phyloP scores from a whole-genome alignment of 2,888 invertebrate species.

The Operophtera brumata region DNA sequence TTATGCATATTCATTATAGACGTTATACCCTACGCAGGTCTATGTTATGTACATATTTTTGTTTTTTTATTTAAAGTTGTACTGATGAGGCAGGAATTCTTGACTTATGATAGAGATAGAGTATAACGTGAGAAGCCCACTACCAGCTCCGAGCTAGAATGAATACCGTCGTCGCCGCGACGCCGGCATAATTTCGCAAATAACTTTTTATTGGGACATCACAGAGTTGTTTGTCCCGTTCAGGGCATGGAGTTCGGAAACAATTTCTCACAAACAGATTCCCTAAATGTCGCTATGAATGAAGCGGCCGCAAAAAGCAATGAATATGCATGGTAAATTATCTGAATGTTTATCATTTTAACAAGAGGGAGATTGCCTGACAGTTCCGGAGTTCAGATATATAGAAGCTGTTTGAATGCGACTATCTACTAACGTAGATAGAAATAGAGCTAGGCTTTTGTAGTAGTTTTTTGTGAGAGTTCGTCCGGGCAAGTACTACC shows the following conservation, averaged over 20 bases:
- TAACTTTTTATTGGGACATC: constrained; percentile 60
- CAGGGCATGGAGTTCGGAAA: constrained; percentile 20
- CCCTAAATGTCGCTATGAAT: constrained; percentile 9
- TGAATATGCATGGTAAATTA: neutral
- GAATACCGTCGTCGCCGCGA: constrained; percentile 47
- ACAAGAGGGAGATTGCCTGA: neutral
- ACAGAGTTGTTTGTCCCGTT: constrained; percentile 43
- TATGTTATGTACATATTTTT: no score
- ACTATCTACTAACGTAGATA: no score
- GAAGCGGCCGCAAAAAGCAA: constrained; percentile 1
- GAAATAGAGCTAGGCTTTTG: no score
- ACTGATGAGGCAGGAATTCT: no score
- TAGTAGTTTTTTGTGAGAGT: no score
- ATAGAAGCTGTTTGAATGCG: no score
- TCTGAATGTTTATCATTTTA: neutral
- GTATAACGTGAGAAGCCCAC: constrained; percentile 2
- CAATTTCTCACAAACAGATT: constrained; percentile 26
- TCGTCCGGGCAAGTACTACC: no score
- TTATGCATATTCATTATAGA: no score
- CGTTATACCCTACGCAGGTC: no score
- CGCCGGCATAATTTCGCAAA: constrained; percentile 58
- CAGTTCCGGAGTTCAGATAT: neutral
- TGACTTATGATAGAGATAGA: no score
- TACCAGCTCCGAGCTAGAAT: constrained; percentile 39
- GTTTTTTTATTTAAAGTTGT: no score